These are phyloP conservation scores for Drosophila anceps DNA, from an alignment of 2,888 invertebrate genomes.

Conservation along the genomic window DNA sequence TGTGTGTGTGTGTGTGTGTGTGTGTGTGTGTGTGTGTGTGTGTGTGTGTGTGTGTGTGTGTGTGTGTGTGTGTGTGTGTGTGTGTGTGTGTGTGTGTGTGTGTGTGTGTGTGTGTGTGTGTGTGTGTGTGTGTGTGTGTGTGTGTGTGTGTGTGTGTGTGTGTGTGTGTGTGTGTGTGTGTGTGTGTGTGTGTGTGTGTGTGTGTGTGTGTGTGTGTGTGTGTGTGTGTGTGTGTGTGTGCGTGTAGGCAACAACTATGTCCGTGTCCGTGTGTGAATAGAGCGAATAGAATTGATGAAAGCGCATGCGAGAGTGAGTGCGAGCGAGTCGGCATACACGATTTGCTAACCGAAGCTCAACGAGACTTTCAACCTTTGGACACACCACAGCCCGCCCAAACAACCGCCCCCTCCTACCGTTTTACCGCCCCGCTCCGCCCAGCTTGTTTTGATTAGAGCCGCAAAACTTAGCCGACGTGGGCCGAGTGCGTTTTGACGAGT, in stretches of 20 bases:
- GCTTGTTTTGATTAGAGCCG: constrained; percentile 49
- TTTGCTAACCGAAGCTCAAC: constrained; percentile 73
- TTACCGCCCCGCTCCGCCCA: background rate
- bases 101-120: constrained; percentile 38
- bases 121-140: constrained; percentile 16
- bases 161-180: constrained; percentile 22
- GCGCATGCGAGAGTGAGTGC: constrained; percentile 27
- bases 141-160: constrained; percentile 37
- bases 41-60: constrained; percentile 23
- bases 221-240: constrained; percentile 9
- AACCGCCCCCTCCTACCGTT: background rate
- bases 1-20: constrained; percentile 30
- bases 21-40: constrained; percentile 29
- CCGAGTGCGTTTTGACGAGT: constrained; percentile 49
- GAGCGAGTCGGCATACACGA: constrained; percentile 51
- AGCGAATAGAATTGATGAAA: constrained; percentile 47
- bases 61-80: constrained; percentile 39
- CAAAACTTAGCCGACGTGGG: constrained; percentile 49
- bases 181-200: no score
- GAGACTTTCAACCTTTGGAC: constrained; percentile 46
- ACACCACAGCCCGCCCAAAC: background rate
- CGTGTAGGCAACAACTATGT: constrained; percentile 42
- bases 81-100: constrained; percentile 10
- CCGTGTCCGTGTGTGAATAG: constrained; percentile 49
- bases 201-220: constrained; percentile 1